Conservation (phyloP, 2,797 vertebrate genomes). For the Leucoraja ocellata region DNA sequence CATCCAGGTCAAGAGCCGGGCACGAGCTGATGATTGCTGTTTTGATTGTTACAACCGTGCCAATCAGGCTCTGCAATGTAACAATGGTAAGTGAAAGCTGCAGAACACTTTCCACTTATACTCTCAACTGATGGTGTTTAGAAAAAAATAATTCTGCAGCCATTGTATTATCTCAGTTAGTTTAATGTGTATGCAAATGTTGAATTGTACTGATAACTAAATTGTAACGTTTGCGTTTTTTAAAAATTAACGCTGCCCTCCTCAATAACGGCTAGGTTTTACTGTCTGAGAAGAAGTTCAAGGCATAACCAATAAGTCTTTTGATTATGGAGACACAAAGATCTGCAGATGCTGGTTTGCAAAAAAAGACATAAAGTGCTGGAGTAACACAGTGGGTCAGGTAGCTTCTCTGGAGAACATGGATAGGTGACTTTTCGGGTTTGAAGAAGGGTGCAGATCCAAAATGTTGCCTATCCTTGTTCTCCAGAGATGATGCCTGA, state of each 20-base stretch:
- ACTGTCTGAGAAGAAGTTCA: neutral
- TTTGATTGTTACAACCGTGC: constrained; percentile 61
- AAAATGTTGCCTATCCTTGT: too few relatives aligned
- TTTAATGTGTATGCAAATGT: neutral
- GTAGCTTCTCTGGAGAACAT: too few relatives aligned
- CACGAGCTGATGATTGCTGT: constrained; percentile 72
- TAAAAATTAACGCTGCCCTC: too few relatives aligned
- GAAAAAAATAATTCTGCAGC: too few relatives aligned
- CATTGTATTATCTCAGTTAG: neutral
- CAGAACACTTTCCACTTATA: neutral
- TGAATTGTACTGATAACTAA: neutral
- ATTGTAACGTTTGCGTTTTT: neutral
- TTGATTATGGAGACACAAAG: too few relatives aligned
- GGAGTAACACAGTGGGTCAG: too few relatives aligned
- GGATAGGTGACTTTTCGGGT: too few relatives aligned
- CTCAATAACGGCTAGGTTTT: too few relatives aligned
- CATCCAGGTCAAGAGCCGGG: constrained; percentile 76
- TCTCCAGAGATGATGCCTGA: too few relatives aligned
- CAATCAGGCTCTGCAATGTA: constrained; percentile 59
- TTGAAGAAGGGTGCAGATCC: too few relatives aligned
- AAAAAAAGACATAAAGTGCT: too few relatives aligned
- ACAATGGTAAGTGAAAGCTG: constrained; percentile 48
- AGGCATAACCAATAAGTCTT: neutral
- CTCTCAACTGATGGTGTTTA: neutral
- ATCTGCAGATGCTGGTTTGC: too few relatives aligned